Conservation (phyloP, 1,140 invertebrate species). For the Heliconius nattereri region DNA sequence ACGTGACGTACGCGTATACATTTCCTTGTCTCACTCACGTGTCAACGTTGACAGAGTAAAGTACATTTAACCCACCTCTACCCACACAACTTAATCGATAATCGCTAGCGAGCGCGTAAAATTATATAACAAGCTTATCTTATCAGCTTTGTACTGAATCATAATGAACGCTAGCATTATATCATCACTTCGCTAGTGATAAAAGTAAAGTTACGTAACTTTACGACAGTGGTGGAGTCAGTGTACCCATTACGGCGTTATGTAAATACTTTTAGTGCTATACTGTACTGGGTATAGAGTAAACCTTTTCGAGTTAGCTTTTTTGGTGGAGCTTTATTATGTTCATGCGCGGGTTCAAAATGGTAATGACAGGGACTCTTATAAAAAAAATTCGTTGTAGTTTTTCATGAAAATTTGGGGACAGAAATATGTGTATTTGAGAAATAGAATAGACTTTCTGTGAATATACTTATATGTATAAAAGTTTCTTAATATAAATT, state of each 20-base stretch:
- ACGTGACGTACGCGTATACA: not conserved
- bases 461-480: no score
- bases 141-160: not conserved
- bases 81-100: not conserved
- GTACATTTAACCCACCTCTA: slow-evolving; percentile 36
- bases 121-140: slow-evolving; percentile 8
- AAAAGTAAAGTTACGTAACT: slow-evolving; percentile 8
- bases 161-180: slow-evolving; percentile 16
- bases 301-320: slow-evolving; percentile 41
- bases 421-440: no score
- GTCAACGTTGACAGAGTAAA: slow-evolving; percentile 46
- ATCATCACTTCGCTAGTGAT: slow-evolving; percentile 12
- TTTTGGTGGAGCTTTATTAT: slow-evolving; percentile 41
- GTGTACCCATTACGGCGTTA: slow-evolving; percentile 59
- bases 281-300: slow-evolving; percentile 31
- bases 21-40: slow-evolving; percentile 35
- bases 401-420: no score
- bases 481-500: no score
- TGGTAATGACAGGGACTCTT: slow-evolving; percentile 23
- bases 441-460: no score
- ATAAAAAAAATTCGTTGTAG: not conserved
- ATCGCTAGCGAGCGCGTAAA: slow-evolving; percentile 9
- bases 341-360: slow-evolving; percentile 22
- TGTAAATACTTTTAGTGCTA: slow-evolving; percentile 62
- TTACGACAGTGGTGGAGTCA: slow-evolving; percentile 25